Evolutionary conservation across 2,797 vertebrate species (phyloP).

Genomic region (Aratinga solstitialis): DNA sequence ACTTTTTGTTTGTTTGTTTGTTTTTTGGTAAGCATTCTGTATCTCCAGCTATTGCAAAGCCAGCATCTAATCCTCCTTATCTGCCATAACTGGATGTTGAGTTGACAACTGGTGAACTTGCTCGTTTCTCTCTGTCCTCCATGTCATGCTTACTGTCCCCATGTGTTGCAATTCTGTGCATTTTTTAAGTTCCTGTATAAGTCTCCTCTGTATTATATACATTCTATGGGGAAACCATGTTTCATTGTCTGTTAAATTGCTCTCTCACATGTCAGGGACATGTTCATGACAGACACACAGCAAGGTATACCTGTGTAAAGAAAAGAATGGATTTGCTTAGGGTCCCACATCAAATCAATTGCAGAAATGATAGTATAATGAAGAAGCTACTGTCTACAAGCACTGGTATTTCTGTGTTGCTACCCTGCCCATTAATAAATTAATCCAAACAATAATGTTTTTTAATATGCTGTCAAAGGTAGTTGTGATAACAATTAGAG

Average conservation of each 20-base stretch:
- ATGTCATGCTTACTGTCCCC: background rate
- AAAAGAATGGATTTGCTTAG: background rate
- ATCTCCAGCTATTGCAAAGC: background rate
- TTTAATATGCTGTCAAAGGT: background rate
- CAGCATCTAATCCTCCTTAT: background rate
- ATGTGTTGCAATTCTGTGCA: background rate
- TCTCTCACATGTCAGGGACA: background rate
- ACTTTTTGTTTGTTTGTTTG: background rate
- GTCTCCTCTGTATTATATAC: background rate
- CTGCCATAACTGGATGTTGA: background rate
- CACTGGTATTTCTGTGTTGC: background rate
- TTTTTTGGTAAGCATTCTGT: background rate
- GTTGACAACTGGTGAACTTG: background rate
- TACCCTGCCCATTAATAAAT: background rate
- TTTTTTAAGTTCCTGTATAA: background rate
- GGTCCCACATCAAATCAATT: background rate
- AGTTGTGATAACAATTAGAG: background rate
- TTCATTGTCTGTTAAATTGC: background rate
- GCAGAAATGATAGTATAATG: background rate
- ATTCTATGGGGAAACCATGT: background rate
- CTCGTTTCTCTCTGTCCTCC: background rate
- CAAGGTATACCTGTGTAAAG: background rate
- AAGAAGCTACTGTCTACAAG: background rate
- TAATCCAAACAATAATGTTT: background rate
- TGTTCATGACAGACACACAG: background rate